phyloP scores from a whole-genome alignment of 2,888 invertebrate genomes.

The Syrista parreyssii region DNA sequence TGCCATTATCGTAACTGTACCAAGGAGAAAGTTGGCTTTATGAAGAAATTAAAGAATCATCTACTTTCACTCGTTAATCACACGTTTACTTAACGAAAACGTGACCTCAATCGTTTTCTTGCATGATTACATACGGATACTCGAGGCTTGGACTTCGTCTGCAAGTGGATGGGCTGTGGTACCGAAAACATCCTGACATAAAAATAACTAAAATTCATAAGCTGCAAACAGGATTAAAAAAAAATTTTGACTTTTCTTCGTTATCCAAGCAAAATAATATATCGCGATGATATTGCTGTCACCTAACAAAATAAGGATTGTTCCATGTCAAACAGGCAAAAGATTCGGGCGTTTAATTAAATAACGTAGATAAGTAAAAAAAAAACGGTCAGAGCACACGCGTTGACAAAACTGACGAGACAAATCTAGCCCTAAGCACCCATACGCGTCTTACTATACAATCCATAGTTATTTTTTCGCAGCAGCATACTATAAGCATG shows the following conservation, averaged over 20 bases:
- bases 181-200: not conserved
- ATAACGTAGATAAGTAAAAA: not conserved
- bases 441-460: too few species aligned
- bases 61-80: not conserved
- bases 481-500: not conserved
- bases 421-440: too few species aligned
- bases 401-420: too few species aligned
- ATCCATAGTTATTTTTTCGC: not conserved
- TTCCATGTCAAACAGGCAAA: not conserved
- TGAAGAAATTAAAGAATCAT: not conserved
- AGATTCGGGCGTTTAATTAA: not conserved
- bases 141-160: not conserved
- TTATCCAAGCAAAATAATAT: not conserved
- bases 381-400: not conserved
- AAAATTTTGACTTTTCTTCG: not conserved
- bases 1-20: not conserved
- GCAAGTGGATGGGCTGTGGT: not conserved
- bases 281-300: not conserved
- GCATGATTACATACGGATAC: not conserved
- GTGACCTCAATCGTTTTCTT: not conserved
- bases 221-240: not conserved
- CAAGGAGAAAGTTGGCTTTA: not conserved
- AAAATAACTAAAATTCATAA: not conserved
- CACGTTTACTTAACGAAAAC: not conserved
- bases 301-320: not conserved